These are phyloP conservation scores for Acanthochromis polyacanthus DNA, from an alignment of 2,113 vertebrate species.

Conservation along the genomic window DNA sequence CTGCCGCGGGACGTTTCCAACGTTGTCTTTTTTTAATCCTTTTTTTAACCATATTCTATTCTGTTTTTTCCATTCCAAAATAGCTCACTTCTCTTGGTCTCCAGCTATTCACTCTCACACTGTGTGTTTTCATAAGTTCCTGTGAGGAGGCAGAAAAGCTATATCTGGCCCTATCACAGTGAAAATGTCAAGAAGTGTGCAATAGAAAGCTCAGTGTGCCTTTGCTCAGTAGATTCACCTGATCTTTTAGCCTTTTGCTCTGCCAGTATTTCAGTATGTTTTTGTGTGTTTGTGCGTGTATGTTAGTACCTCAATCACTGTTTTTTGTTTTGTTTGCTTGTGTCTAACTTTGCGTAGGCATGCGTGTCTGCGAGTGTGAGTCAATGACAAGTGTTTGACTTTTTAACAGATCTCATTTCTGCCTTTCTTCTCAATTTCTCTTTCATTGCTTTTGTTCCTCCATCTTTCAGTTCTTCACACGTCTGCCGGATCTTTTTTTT, in stretches of 20 bases:
- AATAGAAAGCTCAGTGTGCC: constrained; percentile 49
- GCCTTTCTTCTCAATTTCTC: constrained; percentile 51
- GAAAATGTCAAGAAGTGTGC: constrained; percentile 65
- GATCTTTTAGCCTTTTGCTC: constrained; percentile 71
- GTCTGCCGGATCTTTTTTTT: constrained; percentile 36
- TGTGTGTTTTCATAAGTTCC: constrained; percentile 49
- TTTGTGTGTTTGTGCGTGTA: not conserved
- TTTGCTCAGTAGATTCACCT: constrained; percentile 68
- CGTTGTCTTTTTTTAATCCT: constrained; percentile 18
- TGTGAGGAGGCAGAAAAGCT: constrained; percentile 59
- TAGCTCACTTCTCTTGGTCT: constrained; percentile 28
- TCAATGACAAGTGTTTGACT: constrained; percentile 68
- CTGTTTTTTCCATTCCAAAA: constrained; percentile 36
- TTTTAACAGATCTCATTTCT: constrained; percentile 53
- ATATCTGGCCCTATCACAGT: constrained; percentile 66
- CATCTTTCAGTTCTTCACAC: constrained; percentile 61
- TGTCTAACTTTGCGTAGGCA: constrained; percentile 56
- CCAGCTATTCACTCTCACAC: constrained; percentile 54
- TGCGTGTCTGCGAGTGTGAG: constrained; percentile 31
- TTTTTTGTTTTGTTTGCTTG: constrained; percentile 64
- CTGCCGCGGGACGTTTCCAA: constrained; percentile 60
- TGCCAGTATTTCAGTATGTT: constrained; percentile 50
- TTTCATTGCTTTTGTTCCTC: constrained; percentile 55
- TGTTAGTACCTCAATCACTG: constrained; percentile 46
- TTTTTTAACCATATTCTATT: constrained; percentile 44